Conservation (phyloP, 2,113 vertebrate genomes). For the Aptenodytes patagonicus region DNA sequence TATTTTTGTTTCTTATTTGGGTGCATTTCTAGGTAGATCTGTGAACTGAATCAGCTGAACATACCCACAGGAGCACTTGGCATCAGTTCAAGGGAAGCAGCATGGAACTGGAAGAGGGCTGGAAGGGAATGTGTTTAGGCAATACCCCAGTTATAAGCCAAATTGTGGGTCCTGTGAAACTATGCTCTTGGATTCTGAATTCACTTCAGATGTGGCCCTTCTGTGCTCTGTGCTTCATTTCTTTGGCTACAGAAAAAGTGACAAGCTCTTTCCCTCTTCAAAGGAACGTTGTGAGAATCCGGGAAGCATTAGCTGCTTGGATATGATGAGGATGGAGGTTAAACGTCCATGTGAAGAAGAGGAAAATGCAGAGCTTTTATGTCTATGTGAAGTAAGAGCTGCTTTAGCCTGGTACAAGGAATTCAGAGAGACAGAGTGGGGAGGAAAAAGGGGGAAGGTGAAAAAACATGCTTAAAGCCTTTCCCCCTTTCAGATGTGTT, state of each 20-base stretch:
- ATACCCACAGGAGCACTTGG: background rate
- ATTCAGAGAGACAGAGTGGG: background rate
- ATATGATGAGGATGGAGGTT: background rate
- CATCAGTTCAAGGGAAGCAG: background rate
- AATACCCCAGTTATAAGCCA: background rate
- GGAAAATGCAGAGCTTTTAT: background rate
- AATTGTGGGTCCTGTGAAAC: background rate
- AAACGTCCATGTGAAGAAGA: background rate
- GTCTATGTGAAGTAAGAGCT: background rate
- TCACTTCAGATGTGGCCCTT: background rate
- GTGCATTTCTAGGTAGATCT: background rate
- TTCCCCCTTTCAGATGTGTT: background rate
- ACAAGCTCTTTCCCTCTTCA: background rate
- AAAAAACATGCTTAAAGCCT: background rate
- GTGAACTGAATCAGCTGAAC: background rate
- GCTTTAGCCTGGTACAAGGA: background rate
- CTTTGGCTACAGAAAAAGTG: background rate
- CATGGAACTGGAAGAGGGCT: background rate
- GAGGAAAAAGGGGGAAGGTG: background rate
- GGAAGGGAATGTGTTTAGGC: background rate
- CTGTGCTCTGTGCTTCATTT: background rate
- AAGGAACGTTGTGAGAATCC: background rate
- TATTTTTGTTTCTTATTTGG: background rate
- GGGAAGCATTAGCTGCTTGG: background rate
- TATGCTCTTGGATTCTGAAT: background rate